A percentile compares a stretch with the other conserved stretches of the same genome.
These are phyloP conservation scores for Turnix velox DNA, from an alignment of 2,113 vertebrate genomes.

Conservation along the genomic window DNA sequence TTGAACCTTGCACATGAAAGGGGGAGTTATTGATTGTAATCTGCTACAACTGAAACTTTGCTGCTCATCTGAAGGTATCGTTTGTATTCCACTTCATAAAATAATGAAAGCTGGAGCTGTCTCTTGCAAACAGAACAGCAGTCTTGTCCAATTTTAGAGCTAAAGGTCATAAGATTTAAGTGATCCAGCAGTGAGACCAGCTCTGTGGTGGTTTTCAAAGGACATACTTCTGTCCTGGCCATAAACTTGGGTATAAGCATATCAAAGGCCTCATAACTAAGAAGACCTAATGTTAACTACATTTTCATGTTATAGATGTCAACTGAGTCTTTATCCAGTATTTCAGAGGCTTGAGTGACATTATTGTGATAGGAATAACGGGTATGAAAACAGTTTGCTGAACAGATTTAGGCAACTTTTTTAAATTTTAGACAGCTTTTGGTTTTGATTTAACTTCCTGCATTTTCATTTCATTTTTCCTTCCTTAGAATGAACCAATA, in stretches of 20 bases:
- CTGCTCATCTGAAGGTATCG: conserved; percentile 65
- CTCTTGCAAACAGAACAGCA: conserved; percentile 69
- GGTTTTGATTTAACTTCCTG: not conserved
- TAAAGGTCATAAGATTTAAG: conserved; percentile 82
- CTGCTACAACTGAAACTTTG: conserved; percentile 66
- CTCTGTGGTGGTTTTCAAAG: conserved; percentile 75
- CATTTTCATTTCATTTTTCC: not conserved
- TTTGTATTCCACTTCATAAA: conserved; percentile 77
- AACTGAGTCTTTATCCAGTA: not conserved
- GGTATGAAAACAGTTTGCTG: not conserved
- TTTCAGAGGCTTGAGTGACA: not conserved
- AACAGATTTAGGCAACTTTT: not conserved
- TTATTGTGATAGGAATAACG: not conserved
- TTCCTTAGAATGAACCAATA: not conserved
- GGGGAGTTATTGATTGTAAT: conserved; percentile 72
- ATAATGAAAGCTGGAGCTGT: conserved; percentile 59
- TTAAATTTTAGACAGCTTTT: too few species aligned
- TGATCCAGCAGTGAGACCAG: conserved; percentile 81
- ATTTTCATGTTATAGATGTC: not conserved
- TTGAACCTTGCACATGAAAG: conserved; percentile 80
- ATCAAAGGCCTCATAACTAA: conserved; percentile 73
- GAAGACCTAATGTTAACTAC: conserved; percentile 64
- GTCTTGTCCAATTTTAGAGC: conserved; percentile 73
- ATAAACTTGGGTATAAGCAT: conserved; percentile 58
- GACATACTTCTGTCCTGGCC: conserved; percentile 55